Base-by-base conservation (phyloP, 2,113 vertebrate genomes). In the Balaeniceps rex region DNA sequence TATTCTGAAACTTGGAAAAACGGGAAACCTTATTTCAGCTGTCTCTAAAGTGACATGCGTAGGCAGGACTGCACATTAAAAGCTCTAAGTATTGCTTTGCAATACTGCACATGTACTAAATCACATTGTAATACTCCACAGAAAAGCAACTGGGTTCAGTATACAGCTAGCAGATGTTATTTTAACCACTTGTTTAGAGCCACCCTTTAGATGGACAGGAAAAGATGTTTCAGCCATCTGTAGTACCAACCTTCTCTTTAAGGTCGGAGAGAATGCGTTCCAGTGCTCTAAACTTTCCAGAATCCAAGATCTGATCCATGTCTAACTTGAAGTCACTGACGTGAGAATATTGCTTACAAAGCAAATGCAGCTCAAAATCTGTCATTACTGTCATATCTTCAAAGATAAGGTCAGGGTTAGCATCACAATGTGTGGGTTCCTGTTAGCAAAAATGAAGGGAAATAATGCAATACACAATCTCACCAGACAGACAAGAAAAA, bases 351-450 rank as follows among this genome's bases (percentile, higher is more conserved):
- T 99, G 98, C 96, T 99, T 98, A 96, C 99, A 99, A 87, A 99
- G 98, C 63, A 98, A 96, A 94, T 99, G 99, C 71, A 99, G 98
- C 93, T 99, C 99, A 97, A 99, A 99, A 97, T 99, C 99, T 68
- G 99, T 99, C 99, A 99, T 99, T 82, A 99, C 99, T 88, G 99
- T 98, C 99, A 99, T 99, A 96, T 99, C 99, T 98, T 99, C 99
- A 92, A 99, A 99, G 95, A 99, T 99, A 77, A 99, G 98, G 89
- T 98, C 98, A 57, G 99, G 98, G 40, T 99, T 98, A 21, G 99
- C 99, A 87, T 99, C 99, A 93, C 97, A 95, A 97, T 99, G 99
- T 31, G 99, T 99, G 60, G 99, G 99, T 88, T 99, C 99, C 99
- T 99, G 87, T 88, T 94, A 96, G 93, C 42, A 96, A 94, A 98